Base-by-base conservation (phyloP, 1,140 invertebrate genomes). In the Lethrus apterus region DNA sequence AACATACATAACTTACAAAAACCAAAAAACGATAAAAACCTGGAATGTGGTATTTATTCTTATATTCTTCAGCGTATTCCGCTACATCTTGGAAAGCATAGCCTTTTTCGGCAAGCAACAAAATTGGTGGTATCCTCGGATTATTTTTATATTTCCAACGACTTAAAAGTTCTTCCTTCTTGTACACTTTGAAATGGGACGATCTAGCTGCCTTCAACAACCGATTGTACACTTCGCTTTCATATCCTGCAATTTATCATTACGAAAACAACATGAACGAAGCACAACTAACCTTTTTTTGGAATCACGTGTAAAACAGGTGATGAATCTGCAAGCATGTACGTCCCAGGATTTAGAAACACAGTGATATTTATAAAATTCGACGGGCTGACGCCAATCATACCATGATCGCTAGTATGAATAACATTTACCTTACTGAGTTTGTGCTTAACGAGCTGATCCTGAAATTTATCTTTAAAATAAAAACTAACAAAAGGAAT, bases 381-480 rank as follows among this genome's bases (percentile, higher is more conserved):
- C 21, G 72, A 63, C 32, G 62, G 52, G 3, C 63, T 70, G 1
- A 80, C 70, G 18, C 65, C 60, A 1, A 72, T 56, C 79, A 86
- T 84, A 10, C 86, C 85, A 67, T 88, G 85, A 65, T 88, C 86
- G 60, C 81, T 83, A 2, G 84, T 63, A 32, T 87, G 69, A 46
- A 87, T 72, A 1, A 87, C 64, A 62, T 86, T 85, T 0, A 83
- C 68, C 35, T 60, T 60, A 56, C 79, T 67, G 24, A 85, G 61
- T 7, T 67, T 60, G 44, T 71, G 55, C 1, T 63, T 41, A 21
- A 66, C 58, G 19, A 84, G 52, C 52, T 74, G 65, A 11, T 74
- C 50, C 54, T 83, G 65, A 31, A 83, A 59, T 23, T 2, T 29
- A 1, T 1, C 26, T n/a, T 29, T n/a, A 29, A 2, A n/a, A 29